Conservation (phyloP, 2,888 invertebrate genomes). For the Cheilosia scutellata region DNA sequence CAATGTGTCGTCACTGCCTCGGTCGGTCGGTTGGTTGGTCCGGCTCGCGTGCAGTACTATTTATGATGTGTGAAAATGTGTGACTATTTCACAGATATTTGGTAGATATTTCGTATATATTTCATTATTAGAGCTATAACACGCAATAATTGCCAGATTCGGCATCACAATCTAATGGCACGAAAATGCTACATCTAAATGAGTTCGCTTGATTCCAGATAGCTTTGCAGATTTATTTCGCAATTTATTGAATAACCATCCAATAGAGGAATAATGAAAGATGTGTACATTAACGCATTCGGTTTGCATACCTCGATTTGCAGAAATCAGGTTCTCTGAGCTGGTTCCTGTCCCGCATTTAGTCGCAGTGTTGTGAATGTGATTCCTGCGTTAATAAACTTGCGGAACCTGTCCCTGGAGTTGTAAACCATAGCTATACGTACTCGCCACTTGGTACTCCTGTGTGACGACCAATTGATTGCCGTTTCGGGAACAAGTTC, state of each 20-base stretch:
- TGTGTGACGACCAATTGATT: conserved; percentile 63
- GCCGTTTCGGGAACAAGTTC: conserved; percentile 73
- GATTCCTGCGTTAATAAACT: conserved; percentile 56
- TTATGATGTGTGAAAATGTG: conserved; percentile 67
- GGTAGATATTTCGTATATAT: conserved; percentile 49
- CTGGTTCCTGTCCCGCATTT: conserved; percentile 7
- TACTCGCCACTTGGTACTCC: not conserved
- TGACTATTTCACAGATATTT: conserved; percentile 46
- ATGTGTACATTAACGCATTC: not conserved
- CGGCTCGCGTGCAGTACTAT: conserved; percentile 19
- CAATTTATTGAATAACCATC: conserved; percentile 47
- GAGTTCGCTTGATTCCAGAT: conserved; percentile 43
- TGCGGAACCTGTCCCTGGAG: conserved; percentile 63
- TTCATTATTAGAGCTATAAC: conserved; percentile 46
- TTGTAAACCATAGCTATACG: conserved; percentile 53
- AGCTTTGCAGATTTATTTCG: conserved; percentile 38
- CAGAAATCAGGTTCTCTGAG: conserved; percentile 53
- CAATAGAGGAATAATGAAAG: conserved; percentile 1
- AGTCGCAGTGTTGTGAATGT: not conserved
- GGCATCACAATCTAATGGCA: conserved; percentile 52
- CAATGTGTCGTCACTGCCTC: conserved; percentile 33
- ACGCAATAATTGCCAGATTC: conserved; percentile 45
- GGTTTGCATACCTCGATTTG: conserved; percentile 14
- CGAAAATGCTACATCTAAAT: conserved; percentile 55
- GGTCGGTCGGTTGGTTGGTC: not conserved